Evolutionary conservation across 2,113 vertebrate genomes (phyloP).

Genomic region (Craseonycteris thonglongyai): DNA sequence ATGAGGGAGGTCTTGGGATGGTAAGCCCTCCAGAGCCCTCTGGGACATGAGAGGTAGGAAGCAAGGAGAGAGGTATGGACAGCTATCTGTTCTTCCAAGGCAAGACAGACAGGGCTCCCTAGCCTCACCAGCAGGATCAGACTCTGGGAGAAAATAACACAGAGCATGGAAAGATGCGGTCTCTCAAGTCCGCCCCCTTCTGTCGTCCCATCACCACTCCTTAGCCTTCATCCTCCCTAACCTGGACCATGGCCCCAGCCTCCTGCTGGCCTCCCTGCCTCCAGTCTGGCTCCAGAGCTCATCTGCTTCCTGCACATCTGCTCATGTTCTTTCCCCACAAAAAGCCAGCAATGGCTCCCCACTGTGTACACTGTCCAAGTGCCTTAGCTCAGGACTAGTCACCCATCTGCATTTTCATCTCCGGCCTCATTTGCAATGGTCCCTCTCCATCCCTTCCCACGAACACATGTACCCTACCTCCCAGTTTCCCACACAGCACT

Average conservation of each 20-base stretch:
- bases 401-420: neutral
- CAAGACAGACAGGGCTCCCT: neutral
- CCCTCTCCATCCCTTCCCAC: neutral
- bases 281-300: neutral
- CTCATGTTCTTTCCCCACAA: neutral
- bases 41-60: neutral
- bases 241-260: neutral
- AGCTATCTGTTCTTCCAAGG: neutral
- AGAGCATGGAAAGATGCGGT: neutral
- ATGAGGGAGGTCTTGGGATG: neutral
- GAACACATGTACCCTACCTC: accelerated
- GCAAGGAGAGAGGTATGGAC: neutral
- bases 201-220: neutral
- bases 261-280: neutral
- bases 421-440: neutral
- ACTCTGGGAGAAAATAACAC: neutral
- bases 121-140: neutral
- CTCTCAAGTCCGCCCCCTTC: neutral
- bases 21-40: neutral
- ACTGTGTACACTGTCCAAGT: neutral
- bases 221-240: neutral
- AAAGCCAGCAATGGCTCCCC: neutral
- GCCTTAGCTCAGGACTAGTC: neutral
- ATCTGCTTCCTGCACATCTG: neutral
- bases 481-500: neutral